These are phyloP conservation scores for Ridgeia piscesae DNA, from an alignment of 1,140 invertebrate species.

Conservation along the genomic window DNA sequence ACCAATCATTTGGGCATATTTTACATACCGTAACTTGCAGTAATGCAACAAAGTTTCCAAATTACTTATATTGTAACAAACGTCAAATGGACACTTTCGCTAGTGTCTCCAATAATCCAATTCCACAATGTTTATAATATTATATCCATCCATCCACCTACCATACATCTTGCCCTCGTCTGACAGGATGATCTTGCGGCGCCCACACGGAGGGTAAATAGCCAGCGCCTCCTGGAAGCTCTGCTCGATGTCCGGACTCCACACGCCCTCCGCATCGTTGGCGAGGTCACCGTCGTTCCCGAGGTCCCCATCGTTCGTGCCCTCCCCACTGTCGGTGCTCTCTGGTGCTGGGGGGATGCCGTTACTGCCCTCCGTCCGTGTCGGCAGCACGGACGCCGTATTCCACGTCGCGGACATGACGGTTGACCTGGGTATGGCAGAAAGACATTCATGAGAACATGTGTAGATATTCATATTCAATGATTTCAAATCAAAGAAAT, in stretches of 20 bases:
- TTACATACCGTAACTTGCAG: too few species aligned
- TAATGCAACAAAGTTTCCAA: background rate
- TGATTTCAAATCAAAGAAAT: too few species aligned
- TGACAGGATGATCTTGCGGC: conserved; percentile 98
- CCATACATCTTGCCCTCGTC: conserved; percentile 99
- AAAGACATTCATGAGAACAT: background rate
- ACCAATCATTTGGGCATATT: too few species aligned
- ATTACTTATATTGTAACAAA: background rate
- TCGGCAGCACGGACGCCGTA: background rate
- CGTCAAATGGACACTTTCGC: too few species aligned
- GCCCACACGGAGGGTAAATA: conserved; percentile 98
- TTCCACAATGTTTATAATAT: background rate
- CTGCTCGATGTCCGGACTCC: conserved; percentile 99
- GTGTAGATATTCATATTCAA: too few species aligned
- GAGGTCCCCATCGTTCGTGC: background rate
- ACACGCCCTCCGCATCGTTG: conserved; percentile 95
- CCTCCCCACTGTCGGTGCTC: background rate
- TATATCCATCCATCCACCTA: conserved; percentile 67
- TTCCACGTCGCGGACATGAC: background rate
- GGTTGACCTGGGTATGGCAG: background rate
- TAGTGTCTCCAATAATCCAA: background rate
- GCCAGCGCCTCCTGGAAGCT: conserved; percentile 99
- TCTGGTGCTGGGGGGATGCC: background rate
- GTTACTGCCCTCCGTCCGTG: background rate
- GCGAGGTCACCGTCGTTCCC: conserved; percentile 33